Evolutionary conservation across 2,113 vertebrate species (phyloP).

Genomic region (Cephalopholis sonnerati): DNA sequence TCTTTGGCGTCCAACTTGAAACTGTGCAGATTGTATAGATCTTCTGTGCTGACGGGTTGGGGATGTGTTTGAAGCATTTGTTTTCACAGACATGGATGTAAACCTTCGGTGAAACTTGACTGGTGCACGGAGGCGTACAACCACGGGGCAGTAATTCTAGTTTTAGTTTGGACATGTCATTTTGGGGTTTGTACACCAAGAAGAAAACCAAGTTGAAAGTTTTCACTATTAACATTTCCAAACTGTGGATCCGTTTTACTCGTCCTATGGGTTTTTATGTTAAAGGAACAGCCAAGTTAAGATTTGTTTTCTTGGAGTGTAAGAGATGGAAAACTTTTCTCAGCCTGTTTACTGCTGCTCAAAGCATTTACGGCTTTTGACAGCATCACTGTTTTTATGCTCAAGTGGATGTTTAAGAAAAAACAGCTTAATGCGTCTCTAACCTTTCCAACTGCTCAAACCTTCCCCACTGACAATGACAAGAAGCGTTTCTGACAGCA

Average conservation of each 20-base stretch:
- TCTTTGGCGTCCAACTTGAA: too few relatives aligned
- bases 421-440: neutral
- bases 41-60: too few relatives aligned
- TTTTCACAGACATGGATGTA: too few relatives aligned
- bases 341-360: neutral
- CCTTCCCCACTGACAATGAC: neutral
- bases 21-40: too few relatives aligned
- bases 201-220: neutral
- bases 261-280: neutral
- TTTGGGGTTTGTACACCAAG: neutral
- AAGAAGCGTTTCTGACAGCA: neutral
- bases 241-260: neutral
- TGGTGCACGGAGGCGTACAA: too few relatives aligned
- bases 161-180: neutral
- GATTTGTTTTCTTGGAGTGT: neutral
- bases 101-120: too few relatives aligned
- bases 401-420: neutral
- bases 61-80: too few relatives aligned
- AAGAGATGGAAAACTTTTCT: neutral
- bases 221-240: neutral
- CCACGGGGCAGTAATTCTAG: too few relatives aligned
- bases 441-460: neutral
- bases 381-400: neutral
- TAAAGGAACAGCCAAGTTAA: neutral
- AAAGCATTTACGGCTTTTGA: neutral